Evolutionary conservation across 92 coral and sea anemone species (phyloP), one percentile per base, ranked within the genome.

Genomic region (Hydrozoanthus gracilis): DNA sequence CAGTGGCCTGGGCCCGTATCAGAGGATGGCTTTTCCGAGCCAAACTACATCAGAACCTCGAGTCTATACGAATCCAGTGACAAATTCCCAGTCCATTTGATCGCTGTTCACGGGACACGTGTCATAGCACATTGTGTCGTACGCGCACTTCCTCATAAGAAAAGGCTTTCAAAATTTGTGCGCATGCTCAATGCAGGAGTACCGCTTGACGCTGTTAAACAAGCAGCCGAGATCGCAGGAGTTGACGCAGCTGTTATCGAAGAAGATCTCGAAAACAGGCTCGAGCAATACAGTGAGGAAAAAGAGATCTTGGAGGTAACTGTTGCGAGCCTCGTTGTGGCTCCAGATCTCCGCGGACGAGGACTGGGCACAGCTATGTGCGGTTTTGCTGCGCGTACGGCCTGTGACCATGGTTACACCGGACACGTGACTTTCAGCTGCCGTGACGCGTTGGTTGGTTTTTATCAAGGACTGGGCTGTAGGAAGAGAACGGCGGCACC

Each of bases 291-390:
- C 64, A 20, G 18, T n/a, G 64, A 51, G 3, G 79, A 51, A 56
- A 60, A 86, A 8, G 18, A 69, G 20, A 54, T 71, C 18, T 35
- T 46, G n/a, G 87, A 83, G 49, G 87, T 48, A 16, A 48, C 61
- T 17, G 54, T 90, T 35, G 82, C 95, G 4, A 83, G 90, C 78
- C 88, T 92, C 44, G 82, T 92, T 78, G 95, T 92, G 17, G 85
- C 78, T 54, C 95, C 95, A 1, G 76, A 79, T 49, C 83, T 91
- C 77, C 90, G 95, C 76, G 92, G 93, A 52, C 75, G 67, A 18
- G 95, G 93, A 18, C 88, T 92, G 82, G 95, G 95, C 3, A 88
- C 80, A 73, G 88, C 71, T 14, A 92, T 92, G 88, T 92, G 95
- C 44, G 84, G 72, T 79, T 79, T 79, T 9, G 84, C 84, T 2